These are phyloP conservation scores for Malacoraja senta DNA, from an alignment of 2,797 vertebrate species.

Conservation along the genomic window DNA sequence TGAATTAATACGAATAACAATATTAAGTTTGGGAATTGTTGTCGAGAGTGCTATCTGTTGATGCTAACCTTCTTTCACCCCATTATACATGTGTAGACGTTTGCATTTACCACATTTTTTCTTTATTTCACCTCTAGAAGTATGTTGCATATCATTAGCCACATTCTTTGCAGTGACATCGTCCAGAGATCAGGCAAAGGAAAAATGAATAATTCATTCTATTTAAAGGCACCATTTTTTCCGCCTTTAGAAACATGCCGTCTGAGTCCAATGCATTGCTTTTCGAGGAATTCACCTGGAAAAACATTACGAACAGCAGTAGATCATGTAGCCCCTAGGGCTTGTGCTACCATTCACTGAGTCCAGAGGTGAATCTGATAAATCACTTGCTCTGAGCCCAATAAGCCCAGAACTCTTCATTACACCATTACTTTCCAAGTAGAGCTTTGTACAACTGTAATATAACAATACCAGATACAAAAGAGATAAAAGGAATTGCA, in stretches of 20 bases:
- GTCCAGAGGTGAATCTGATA: too few species aligned
- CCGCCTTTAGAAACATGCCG: neutral
- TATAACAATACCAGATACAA: too few species aligned
- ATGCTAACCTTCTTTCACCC: neutral
- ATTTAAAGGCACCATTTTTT: neutral
- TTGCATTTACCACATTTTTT: neutral
- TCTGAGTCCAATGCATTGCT: neutral
- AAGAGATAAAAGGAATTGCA: too few species aligned
- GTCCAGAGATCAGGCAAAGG: neutral
- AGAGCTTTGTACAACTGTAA: too few species aligned
- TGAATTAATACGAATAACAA: neutral
- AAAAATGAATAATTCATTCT: neutral
- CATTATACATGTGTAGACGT: neutral
- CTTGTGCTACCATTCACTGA: too few species aligned
- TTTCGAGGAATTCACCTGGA: neutral
- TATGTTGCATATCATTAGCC: neutral
- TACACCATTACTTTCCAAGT: too few species aligned
- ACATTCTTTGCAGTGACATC: neutral
- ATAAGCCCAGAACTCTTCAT: too few species aligned
- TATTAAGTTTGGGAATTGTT: neutral
- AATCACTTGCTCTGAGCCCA: too few species aligned
- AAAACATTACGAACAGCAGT: too few species aligned
- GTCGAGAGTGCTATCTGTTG: neutral
- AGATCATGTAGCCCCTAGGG: too few species aligned
- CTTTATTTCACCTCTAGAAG: neutral